Evolutionary conservation across 2,113 vertebrate species (phyloP).

Genomic region (Nesoenas mayeri): DNA sequence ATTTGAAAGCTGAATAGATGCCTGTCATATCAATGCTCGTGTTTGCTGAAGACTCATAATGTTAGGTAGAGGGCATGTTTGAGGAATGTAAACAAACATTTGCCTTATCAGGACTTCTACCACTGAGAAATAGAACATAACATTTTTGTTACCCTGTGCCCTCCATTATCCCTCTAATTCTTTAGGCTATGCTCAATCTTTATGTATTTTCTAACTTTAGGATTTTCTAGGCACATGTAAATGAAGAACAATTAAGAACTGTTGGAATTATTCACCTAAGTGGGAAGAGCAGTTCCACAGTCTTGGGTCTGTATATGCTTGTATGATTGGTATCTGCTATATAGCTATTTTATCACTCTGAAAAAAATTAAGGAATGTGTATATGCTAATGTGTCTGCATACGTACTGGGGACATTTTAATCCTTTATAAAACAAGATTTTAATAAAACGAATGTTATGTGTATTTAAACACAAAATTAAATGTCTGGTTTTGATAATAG

Average conservation of each 20-base stretch:
- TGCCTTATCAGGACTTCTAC: conserved; percentile 28
- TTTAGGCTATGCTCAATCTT: not conserved
- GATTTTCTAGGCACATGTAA: not conserved
- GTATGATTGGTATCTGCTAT: not conserved
- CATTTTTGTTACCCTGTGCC: not conserved
- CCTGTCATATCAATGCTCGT: not conserved
- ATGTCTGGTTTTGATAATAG: not conserved
- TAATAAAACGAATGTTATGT: not conserved
- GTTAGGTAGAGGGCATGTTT: conserved; percentile 12
- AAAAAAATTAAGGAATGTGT: not conserved
- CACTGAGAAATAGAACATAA: conserved; percentile 27
- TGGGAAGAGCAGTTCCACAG: fast-evolving
- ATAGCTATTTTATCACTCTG: not conserved
- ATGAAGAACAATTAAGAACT: not conserved
- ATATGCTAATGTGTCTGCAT: not conserved
- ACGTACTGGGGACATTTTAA: not conserved
- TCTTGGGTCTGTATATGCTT: not conserved
- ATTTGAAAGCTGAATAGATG: conserved; percentile 29
- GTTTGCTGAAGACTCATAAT: conserved; percentile 23
- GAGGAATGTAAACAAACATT: conserved; percentile 35
- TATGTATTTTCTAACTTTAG: not conserved
- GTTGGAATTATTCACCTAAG: not conserved
- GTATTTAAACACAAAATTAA: not conserved
- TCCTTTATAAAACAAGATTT: not conserved
- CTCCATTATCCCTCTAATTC: not conserved